Evolutionary conservation across 2,113 vertebrate genomes (phyloP), one percentile per base, ranked within the genome.

Genomic region (Hiodon alosoides): DNA sequence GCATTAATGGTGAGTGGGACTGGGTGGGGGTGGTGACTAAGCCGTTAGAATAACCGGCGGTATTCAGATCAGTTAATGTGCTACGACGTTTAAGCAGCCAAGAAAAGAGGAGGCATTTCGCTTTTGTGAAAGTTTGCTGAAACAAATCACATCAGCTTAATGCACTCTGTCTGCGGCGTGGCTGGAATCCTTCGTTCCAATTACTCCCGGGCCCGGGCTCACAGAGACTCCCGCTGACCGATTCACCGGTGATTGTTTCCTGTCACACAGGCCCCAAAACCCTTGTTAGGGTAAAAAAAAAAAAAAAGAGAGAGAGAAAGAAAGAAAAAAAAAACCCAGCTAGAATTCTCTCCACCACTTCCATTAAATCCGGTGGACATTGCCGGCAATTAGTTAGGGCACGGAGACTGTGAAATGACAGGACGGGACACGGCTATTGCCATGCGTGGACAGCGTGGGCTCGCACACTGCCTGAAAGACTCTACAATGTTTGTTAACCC

Each of bases 401-500:
- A 86, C 89, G 90, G 90, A 88, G 91, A 92, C 84, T 88, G 91
- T 92, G 92, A 92, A 93, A 94, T 94, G 93, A 94, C 94, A 91
- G 93, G 93, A 95, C 85, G 90, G 91, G 91, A 91, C 90, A 91
- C 87, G 89, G 93, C 90, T 91, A 94, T 94, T 89, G 93, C 94
- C 92, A 94, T 94, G 93, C 93, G 93, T 90, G 90, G 92, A 72
- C 73, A 81, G 82, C 80, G 91, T 88, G 83, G 81, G 83, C 91
- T 88, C 91, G 84, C 91, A 91, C 91, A 90, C 90, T 90, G 87
- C 90, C 90, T 93, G 93, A 95, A 94, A 95, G 92, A 92, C 91
- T 93, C 93, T 90, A 95, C 94, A 94, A 93, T 96, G 96, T 98
- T 97, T 97, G 95, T 96, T 98, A 95, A 97, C 95, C 96, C 94